Percentiles rank a stretch among this genome's conserved stretches.
Conservation (phyloP, 2,888 invertebrate genomes). For the Zygogramma bicolorata region DNA sequence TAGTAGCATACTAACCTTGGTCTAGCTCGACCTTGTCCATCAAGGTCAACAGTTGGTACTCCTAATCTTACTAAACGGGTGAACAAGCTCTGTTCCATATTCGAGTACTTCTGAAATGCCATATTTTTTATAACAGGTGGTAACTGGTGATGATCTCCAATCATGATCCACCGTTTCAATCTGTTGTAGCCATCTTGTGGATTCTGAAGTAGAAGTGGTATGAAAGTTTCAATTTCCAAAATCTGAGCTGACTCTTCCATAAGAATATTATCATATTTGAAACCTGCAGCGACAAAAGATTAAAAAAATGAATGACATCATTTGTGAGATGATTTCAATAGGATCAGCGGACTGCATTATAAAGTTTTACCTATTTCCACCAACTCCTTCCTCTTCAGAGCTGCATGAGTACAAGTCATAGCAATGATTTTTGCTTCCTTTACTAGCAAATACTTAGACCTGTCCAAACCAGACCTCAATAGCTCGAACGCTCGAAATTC, state of each 20-base stretch:
- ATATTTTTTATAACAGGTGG: slow-evolving; percentile 99
- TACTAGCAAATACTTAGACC: slow-evolving; percentile 95
- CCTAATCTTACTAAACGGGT: slow-evolving; percentile 95
- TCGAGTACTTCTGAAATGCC: slow-evolving; percentile 99
- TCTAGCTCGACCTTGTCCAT: slow-evolving; percentile 96
- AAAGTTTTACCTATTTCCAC: slow-evolving; percentile 83
- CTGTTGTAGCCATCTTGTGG: slow-evolving; percentile 96
- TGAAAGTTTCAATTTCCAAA: slow-evolving; percentile 99
- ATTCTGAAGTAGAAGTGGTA: slow-evolving; percentile 97
- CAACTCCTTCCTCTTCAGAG: slow-evolving; percentile 94
- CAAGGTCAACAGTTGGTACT: slow-evolving; percentile 96
- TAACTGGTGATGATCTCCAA: slow-evolving; percentile 98
- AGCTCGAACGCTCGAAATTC: slow-evolving; percentile 99
- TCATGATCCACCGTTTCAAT: slow-evolving; percentile 99
- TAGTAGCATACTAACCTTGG: slow-evolving; percentile 71
- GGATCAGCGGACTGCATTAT: background rate
- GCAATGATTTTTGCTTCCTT: slow-evolving; percentile 99
- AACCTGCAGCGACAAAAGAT: slow-evolving; percentile 71
- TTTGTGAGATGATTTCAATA: too few species aligned
- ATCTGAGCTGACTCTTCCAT: slow-evolving; percentile 99
- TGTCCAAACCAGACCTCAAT: slow-evolving; percentile 92
- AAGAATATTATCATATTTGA: slow-evolving; percentile 98
- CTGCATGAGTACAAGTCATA: slow-evolving; percentile 99
- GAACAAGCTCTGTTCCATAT: slow-evolving; percentile 99
- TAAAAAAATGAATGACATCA: too few species aligned